Conservation (phyloP, 1,140 invertebrate genomes). For the Geopemphigus sp. region DNA sequence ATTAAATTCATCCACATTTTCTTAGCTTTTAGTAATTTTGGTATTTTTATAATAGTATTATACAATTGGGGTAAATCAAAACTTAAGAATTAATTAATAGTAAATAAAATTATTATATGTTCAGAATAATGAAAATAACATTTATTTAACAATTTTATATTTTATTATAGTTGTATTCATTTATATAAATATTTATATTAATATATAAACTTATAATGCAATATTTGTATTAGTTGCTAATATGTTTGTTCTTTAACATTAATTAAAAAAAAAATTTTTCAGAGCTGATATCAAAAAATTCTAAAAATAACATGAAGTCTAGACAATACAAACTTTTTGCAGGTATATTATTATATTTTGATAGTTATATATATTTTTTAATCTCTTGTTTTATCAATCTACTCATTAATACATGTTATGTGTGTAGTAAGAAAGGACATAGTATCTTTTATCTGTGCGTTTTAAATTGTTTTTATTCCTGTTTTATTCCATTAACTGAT, state of each 20-base stretch:
- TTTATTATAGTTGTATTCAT: too few relatives aligned
- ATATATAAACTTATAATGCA: too few relatives aligned
- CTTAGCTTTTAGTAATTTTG: neutral
- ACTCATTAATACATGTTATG: too few relatives aligned
- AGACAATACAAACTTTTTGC: conserved; percentile 64
- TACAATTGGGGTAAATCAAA: neutral
- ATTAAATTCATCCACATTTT: neutral
- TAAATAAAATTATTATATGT: neutral
- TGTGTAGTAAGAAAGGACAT: too few relatives aligned
- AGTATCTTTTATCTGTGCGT: too few relatives aligned
- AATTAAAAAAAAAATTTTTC: conserved; percentile 52
- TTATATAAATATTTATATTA: too few relatives aligned
- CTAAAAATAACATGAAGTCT: conserved; percentile 40
- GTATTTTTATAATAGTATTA: neutral
- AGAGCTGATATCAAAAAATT: conserved; percentile 73
- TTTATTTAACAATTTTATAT: neutral
- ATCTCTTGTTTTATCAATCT: too few relatives aligned
- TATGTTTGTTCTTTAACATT: too few relatives aligned
- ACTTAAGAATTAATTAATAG: neutral
- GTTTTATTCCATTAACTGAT: too few relatives aligned
- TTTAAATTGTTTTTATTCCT: too few relatives aligned
- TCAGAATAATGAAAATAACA: conserved; percentile 17
- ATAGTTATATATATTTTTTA: neutral
- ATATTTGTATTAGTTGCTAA: too few relatives aligned
- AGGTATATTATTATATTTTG: conserved; percentile 55